Conservation (phyloP, 2,113 vertebrate species). For the Choloepus hoffmanni region DNA sequence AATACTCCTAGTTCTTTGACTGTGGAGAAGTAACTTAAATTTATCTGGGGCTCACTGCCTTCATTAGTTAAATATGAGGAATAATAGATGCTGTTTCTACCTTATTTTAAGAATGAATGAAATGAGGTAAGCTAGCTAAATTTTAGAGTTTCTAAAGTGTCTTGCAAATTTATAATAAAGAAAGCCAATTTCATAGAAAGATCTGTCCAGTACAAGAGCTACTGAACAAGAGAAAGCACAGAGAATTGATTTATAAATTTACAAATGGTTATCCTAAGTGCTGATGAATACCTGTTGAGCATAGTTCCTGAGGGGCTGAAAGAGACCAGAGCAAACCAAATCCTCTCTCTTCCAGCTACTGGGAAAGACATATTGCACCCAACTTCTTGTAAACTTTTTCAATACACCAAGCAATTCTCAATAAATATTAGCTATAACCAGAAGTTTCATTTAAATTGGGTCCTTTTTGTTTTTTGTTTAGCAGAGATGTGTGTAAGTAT, state of each 20-base stretch:
- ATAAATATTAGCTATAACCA: neutral
- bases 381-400: neutral
- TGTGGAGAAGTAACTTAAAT: neutral
- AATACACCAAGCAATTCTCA: neutral
- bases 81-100: neutral
- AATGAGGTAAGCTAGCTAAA: neutral
- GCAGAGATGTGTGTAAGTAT: neutral
- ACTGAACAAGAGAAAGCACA: slow-evolving; percentile 35
- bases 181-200: neutral
- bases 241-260: slow-evolving; percentile 26
- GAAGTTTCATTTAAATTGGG: neutral
- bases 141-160: slow-evolving; percentile 44
- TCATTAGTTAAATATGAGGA: neutral
- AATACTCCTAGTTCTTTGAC: neutral
- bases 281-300: neutral
- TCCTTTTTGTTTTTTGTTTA: neutral
- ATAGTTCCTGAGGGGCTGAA: slow-evolving; percentile 8
- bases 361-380: neutral
- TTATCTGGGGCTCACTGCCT: neutral
- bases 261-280: neutral
- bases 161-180: slow-evolving; percentile 33
- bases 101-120: slow-evolving; percentile 45
- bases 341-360: neutral
- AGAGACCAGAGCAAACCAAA: neutral
- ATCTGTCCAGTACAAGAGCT: neutral